Base-by-base conservation (phyloP, 2,888 invertebrate genomes). In the Drosophila pseudotakahashii region DNA sequence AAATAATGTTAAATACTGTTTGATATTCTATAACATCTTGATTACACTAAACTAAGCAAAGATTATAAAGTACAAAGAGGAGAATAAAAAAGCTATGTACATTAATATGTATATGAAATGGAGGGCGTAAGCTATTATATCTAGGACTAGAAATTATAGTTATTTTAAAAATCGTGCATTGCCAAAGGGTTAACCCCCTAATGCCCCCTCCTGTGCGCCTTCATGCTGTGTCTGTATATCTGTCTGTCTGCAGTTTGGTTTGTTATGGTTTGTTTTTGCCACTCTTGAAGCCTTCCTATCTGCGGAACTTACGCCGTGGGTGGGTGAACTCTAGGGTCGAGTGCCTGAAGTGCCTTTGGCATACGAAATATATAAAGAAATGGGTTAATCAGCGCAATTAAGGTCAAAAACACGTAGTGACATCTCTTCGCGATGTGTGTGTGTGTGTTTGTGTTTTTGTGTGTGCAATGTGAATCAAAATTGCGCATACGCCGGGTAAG, bases 331-430 rank as follows among this genome's bases (percentile, higher is more conserved):
- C 54, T 55, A 48, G 68, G 71, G 73, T 51, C 76, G 45, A 58
- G 44, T 63, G 77, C 51, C 59, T 78, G 48, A 71, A 84, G 79
- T 78, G 79, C 76, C 66, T 37, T 32, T 66, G 64, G 64, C 53
- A 66, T 66, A 66, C 53, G 45, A 66, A 57, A 73, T 37, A 73
- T 37, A 50, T 30, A 73, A 83, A 85, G 71, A 72, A 84, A 85
- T 84, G 84, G 87, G 87, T 83, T 88, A 88, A 86, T 81, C 81
- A 88, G 76, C 58, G 77, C 79, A 88, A 88, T 85, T 85, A 83
- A 77, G 84, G 84, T 85, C 89, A 85, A 77, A 88, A 88, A 83
- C 77, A 85, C 73, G 82, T 74, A 81, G 85, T 72, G 70, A 60
- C 45, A 58, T 52, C 45, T 52, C 19, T 45, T 42, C 11, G 37